Conservation (phyloP, 2,888 invertebrate species). For the Brenthis daphne region DNA sequence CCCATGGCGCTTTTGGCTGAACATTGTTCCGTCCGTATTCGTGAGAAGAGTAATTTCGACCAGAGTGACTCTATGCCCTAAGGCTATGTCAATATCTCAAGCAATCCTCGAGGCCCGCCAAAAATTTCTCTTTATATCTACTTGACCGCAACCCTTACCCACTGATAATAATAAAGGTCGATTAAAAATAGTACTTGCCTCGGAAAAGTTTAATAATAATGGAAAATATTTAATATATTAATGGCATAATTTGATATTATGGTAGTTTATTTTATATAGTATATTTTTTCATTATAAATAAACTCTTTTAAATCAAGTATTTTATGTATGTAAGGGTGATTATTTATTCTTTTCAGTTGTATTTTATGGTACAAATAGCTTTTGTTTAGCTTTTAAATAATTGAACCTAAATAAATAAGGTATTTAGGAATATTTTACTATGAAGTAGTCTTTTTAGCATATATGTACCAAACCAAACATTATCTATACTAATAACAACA, state of each 20-base stretch:
- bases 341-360: too few relatives aligned
- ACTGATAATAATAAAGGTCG: constrained; percentile 14
- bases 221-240: background rate
- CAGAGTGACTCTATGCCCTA: constrained; percentile 26
- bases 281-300: too few relatives aligned
- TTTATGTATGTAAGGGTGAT: too few relatives aligned
- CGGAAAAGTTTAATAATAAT: background rate
- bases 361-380: too few relatives aligned
- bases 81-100: constrained; percentile 35
- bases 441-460: too few relatives aligned
- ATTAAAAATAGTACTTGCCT: constrained; percentile 8
- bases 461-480: too few relatives aligned
- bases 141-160: constrained; percentile 23
- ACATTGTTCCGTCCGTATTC: constrained; percentile 27
- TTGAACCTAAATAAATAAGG: too few relatives aligned
- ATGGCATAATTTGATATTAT: background rate
- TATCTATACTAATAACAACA: background rate
- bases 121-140: constrained; percentile 24
- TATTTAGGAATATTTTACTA: too few relatives aligned
- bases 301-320: too few relatives aligned
- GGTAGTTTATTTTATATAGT: background rate
- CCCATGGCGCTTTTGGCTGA: constrained; percentile 32
- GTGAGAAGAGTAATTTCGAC: constrained; percentile 32
- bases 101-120: constrained; percentile 16
- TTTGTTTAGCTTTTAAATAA: too few relatives aligned